phyloP scores from a whole-genome alignment of 2,888 invertebrate species.

The Lasiommata megera region DNA sequence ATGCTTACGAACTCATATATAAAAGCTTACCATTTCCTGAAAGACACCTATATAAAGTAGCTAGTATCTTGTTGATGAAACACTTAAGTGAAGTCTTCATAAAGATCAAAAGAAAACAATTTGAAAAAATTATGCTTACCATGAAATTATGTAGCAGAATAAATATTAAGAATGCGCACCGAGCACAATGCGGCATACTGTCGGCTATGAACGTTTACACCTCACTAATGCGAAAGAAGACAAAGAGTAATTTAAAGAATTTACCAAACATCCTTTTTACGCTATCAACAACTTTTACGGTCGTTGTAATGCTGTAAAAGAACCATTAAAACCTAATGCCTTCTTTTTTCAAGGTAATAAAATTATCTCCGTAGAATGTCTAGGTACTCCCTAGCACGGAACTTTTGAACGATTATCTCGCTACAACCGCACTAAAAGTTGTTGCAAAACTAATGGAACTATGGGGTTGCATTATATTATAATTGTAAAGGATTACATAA shows the following conservation, averaged over 20 bases:
- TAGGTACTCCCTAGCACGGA: no score
- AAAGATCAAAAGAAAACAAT: neutral
- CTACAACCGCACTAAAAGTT: no score
- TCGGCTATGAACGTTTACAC: constrained; percentile 35
- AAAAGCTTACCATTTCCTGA: no score
- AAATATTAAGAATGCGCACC: constrained; percentile 9
- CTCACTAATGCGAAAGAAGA: constrained; percentile 39
- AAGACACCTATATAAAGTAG: no score
- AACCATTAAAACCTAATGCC: neutral
- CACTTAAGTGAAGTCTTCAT: neutral
- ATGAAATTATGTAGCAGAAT: constrained; percentile 14
- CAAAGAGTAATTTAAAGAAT: constrained; percentile 46
- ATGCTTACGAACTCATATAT: no score
- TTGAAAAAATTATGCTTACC: constrained; percentile 18
- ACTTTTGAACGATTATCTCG: no score
- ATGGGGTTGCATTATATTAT: no score
- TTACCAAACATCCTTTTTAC: constrained; percentile 54
- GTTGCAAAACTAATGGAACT: no score
- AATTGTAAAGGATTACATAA: no score
- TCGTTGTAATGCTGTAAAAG: constrained; percentile 12
- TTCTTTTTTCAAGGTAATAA: neutral
- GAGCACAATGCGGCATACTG: constrained; percentile 23
- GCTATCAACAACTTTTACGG: constrained; percentile 13
- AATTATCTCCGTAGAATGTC: neutral
- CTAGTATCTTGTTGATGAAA: no score